Base-by-base conservation (phyloP, 1,140 invertebrate species). In the Drosophila fuyamai region DNA sequence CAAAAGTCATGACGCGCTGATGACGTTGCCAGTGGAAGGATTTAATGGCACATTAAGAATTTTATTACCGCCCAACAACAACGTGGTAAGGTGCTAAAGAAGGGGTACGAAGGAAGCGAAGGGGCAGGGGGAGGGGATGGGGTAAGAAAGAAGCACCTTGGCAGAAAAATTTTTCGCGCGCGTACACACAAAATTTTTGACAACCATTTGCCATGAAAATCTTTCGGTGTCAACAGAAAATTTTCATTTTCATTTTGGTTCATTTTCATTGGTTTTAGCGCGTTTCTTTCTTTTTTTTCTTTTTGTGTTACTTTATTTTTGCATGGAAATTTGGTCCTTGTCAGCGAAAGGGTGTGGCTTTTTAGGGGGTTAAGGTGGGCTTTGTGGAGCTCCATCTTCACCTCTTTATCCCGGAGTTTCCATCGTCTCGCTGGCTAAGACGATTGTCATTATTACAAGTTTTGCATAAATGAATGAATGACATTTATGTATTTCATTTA, bases 21-120 rank as follows among this genome's bases (percentile, higher is more conserved):
- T 86, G 83, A 86, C 83, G 83, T 86, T 86, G 82, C 79, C 83
- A 83, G 83, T 86, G 80, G 83, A 88, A 88, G 84, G 84, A 88
- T 88, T 88, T 88, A 88, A 88, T 88, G 84, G 84, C 84, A 88
- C 84, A 88, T 88, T 88, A 88, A 88, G 84, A 88, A 88, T 88
- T 88, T 88, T 88, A 88, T 88, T 88, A 88, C 84, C 83, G 84
- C 84, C 84, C 79, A 71, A 66, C 79, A 78, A 55, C 76, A 74
- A 48, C 32, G 43, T 18, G 48, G 35, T 38, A 38, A 16, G 29
- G 13, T n/a, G 5, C 27, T n/a, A 6, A 12, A 13, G 18, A 23
- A 23, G 44, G 23, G 29, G 10, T 10, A 18, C 46, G 47, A 35
- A 47, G 27, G n/a, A 1, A 1, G 8, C 38, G 4, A 12, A 4